phyloP scores from a whole-genome alignment of 2,888 invertebrate genomes.

The Polyommatus icarus region DNA sequence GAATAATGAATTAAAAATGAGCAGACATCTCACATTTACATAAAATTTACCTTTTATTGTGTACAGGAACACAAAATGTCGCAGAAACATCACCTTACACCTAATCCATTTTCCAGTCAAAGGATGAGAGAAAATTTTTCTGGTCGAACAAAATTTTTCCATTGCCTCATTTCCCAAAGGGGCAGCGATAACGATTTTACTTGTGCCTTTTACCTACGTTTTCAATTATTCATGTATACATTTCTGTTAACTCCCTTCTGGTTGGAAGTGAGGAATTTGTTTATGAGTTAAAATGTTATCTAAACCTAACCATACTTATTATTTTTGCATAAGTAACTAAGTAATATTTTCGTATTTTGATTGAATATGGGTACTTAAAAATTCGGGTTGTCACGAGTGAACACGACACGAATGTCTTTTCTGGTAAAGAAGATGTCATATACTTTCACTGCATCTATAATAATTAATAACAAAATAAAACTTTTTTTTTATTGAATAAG shows the following conservation, averaged over 20 bases:
- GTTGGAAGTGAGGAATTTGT: conserved; percentile 13
- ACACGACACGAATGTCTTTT: no score
- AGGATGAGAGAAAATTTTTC: conserved; percentile 56
- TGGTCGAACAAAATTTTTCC: conserved; percentile 59
- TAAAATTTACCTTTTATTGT: neutral
- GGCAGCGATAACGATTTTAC: conserved; percentile 65
- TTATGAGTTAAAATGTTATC: neutral
- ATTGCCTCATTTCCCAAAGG: conserved; percentile 64
- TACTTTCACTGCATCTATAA: no score
- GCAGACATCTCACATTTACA: neutral
- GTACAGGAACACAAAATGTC: conserved; percentile 3
- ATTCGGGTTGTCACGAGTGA: no score
- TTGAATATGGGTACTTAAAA: no score
- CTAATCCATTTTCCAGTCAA: conserved; percentile 53
- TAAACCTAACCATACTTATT: neutral
- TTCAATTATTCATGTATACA: conserved; percentile 74
- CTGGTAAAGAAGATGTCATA: no score
- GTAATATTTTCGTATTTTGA: neutral
- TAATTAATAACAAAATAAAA: no score
- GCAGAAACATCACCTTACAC: conserved; percentile 19
- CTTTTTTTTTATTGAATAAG: no score
- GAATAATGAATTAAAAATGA: neutral
- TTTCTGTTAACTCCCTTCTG: conserved; percentile 52
- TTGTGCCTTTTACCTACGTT: conserved; percentile 68
- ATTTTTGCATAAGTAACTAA: neutral